Conservation (phyloP, 2,113 vertebrate species). For the Anhinga rufa region DNA sequence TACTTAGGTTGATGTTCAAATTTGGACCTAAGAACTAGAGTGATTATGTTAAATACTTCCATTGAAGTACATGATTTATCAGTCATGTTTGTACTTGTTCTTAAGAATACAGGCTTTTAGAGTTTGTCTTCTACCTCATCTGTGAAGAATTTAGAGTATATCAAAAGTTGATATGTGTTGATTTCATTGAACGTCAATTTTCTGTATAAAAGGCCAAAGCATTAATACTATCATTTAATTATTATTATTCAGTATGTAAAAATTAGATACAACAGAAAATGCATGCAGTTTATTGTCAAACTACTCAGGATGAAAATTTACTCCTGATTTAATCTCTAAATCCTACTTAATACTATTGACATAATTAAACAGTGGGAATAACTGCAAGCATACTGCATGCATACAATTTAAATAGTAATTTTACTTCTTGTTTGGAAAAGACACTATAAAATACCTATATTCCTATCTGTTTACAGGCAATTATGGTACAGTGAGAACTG, state of each 20-base stretch:
- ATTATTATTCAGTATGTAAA: background rate
- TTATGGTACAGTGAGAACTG: background rate
- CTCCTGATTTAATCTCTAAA: constrained; percentile 34
- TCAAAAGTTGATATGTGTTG: background rate
- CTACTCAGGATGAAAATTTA: constrained; percentile 22
- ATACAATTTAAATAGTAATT: background rate
- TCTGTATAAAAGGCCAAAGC: background rate
- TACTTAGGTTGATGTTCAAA: background rate
- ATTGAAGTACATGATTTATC: background rate
- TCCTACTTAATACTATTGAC: constrained; percentile 17
- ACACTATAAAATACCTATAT: background rate
- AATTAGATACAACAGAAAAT: background rate
- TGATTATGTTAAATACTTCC: background rate
- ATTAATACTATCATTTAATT: background rate
- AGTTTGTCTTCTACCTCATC: background rate
- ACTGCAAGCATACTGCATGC: background rate
- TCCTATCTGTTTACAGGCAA: background rate
- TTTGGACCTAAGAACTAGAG: background rate
- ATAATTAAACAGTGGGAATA: constrained; percentile 19
- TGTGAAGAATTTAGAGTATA: background rate
- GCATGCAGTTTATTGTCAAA: background rate
- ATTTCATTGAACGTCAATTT: background rate
- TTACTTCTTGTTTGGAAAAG: background rate
- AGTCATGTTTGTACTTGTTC: background rate
- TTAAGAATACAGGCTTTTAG: background rate